phyloP scores from a whole-genome alignment of 92 coral and sea anemone species.

The Desmophyllum pertusum region DNA sequence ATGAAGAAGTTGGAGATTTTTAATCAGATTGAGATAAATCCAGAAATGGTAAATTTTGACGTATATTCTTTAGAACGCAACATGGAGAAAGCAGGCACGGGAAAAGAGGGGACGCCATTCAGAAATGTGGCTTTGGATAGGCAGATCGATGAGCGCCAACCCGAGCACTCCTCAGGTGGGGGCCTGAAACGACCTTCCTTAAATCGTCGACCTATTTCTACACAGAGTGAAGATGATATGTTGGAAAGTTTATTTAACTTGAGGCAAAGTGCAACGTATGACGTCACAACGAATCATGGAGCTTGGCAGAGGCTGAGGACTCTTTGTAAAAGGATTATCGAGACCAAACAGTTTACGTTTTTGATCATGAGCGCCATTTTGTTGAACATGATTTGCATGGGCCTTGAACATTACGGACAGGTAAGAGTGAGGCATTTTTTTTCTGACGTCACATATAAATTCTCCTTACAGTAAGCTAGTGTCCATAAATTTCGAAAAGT shows the following conservation, averaged over 20 bases:
- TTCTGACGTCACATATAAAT: no score
- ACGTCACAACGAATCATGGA: conserved; percentile 66
- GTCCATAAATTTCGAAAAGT: no score
- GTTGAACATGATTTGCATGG: conserved; percentile 92
- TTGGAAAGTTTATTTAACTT: conserved; percentile 89
- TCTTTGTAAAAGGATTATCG: conserved; percentile 68
- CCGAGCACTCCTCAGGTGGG: background rate
- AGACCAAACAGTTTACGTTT: conserved; percentile 69
- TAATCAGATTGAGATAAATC: background rate
- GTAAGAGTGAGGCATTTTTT: conserved; percentile 41
- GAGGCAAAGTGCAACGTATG: conserved; percentile 83
- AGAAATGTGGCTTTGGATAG: background rate
- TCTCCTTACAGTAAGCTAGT: no score
- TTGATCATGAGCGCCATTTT: conserved; percentile 84
- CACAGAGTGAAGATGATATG: conserved; percentile 61
- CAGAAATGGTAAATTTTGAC: background rate
- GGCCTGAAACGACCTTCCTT: conserved; percentile 4
- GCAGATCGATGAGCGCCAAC: conserved; percentile 1
- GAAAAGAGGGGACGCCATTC: background rate
- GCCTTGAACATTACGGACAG: conserved; percentile 89
- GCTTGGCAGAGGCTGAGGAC: conserved; percentile 61
- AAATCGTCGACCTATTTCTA: background rate
- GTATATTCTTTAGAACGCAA: background rate
- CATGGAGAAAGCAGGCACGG: background rate
- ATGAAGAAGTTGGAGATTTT: background rate